Base-by-base conservation (phyloP, 2,888 invertebrate species). In the Lasioglossum villosulum region DNA sequence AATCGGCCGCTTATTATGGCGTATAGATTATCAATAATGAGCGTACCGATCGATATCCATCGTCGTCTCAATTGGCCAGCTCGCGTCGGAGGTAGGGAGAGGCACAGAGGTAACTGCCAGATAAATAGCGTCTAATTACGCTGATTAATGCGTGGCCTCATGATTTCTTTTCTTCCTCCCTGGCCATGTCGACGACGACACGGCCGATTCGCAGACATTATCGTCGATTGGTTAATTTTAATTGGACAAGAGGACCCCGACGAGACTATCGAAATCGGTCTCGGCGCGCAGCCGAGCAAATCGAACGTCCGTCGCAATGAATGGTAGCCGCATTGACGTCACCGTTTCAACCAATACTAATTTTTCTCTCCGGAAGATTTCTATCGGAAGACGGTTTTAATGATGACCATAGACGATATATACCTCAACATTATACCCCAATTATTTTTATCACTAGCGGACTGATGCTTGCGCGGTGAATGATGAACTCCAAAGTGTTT, bases 1-100 rank as follows among this genome's bases (percentile, higher is more conserved):
- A 88, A 71, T 84, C 84, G 83, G 52, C 56, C 84, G 92, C 91
- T 93, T 94, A 93, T 94, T 94, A 93, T 90, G 91, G 93, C 93
- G 92, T 94, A 94, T 94, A 93, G 94, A 95, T 95, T 95, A 94
- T 94, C 94, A 94, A 94, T 94, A 94, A 95, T 94, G 93, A 94
- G 93, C 91, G 90, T 84, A 90, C 86, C 93, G 92, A 93, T 93
- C 92, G 91, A 93, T 93, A 93, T 90, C 90, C 91, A 90, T 91
- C 89, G 87, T 82, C 82, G 83, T 88, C 89, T 88, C 86, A 77
- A 82, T 89, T 88, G 88, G 56, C 72, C 59, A 52, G 42, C 63
- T 70, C 56, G 27, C 56, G 30, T 37, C 23, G 63, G 34, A 23
- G 19, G 74, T 73, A 76, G 71, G 68, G 59, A 45, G 30, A 83